Percentiles rank a stretch among this genome's conserved stretches.
Evolutionary conservation across 2,888 invertebrate genomes (phyloP).

Genomic region (Oxytorus armatus): DNA sequence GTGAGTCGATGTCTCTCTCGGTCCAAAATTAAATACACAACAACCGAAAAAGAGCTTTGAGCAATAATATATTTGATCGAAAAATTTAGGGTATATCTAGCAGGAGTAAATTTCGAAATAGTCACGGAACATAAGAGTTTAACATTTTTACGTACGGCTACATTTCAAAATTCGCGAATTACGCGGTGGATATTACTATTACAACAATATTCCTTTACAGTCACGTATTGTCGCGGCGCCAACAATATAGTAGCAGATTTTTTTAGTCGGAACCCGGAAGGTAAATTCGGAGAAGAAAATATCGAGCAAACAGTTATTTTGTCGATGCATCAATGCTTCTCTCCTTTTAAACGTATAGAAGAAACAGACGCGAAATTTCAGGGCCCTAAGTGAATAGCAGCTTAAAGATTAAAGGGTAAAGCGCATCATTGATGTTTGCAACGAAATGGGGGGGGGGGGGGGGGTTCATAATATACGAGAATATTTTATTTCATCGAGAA

Average conservation of each 20-base stretch:
- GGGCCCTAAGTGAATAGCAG: too few species aligned
- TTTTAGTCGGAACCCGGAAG: conserved; percentile 35
- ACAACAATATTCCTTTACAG: conserved; percentile 34
- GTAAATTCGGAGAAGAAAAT: conserved; percentile 10
- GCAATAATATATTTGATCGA: conserved; percentile 25
- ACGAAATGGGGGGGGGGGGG: too few species aligned
- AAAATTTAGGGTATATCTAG: conserved; percentile 13
- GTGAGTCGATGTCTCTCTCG: conserved; percentile 66
- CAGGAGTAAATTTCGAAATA: conserved; percentile 2
- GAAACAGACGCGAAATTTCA: background rate
- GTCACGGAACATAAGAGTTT: conserved; percentile 29
- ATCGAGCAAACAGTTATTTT: background rate
- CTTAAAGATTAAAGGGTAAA: too few species aligned
- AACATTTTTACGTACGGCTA: conserved; percentile 23
- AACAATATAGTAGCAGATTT: too few species aligned
- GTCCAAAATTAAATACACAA: conserved; percentile 29
- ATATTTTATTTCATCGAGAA: conserved; percentile 4
- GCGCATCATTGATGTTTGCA: too few species aligned
- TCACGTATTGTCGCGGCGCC: conserved; percentile 56
- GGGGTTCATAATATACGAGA: too few species aligned
- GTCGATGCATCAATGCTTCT: background rate
- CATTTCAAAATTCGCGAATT: conserved; percentile 8
- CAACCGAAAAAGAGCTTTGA: conserved; percentile 34
- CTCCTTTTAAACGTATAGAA: background rate
- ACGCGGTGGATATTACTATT: conserved; percentile 22